Evolutionary conservation across 2,888 invertebrate genomes (phyloP), one percentile per base, ranked within the genome.

Genomic region (Clistopyga incitator): DNA sequence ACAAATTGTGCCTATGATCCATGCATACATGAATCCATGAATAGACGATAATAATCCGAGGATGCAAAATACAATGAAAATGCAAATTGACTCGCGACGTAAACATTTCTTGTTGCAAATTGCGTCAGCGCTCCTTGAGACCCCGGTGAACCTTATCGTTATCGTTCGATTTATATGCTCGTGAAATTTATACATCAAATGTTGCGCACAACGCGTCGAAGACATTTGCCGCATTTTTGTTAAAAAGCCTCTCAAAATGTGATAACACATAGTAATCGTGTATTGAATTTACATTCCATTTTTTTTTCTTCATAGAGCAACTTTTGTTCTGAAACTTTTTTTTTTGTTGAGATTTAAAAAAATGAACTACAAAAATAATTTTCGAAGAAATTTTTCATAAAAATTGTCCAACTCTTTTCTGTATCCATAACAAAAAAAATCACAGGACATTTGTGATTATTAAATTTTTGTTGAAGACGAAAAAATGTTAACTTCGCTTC

Each of bases 51-150:
- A 64, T 64, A 29, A 23, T n/a, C 10, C 0, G 47, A 42, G 20
- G 42, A 54, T 54, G 54, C 3, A 64, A 45, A 59, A 25, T 56
- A 38, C 18, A 20, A 56, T 56, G 56, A 59, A 20, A 59, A 59
- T 59, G 56, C 45, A 56, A 59, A 47, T 72, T 18, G 42, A 42
- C 23, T 6, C 34, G 52, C 56, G 72, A 38, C 59, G 72, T 45
- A 72, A 72, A 45, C 54, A 72, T 72, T 59, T 72, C 72, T 59
- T 59, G 42, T 56, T 59, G 42, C 42, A 56, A 71, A 71, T 54
- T 71, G 56, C 71, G 56, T 71, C 56, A 45, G 56, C 38, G 38
- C 45, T 56, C 3, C 42, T 71, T 15, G 42, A 56, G 20, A 38
- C 54, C 11, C 34, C 70, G 56, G 25, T 56, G n/a, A 10, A 71